These are phyloP conservation scores for Bufo bufo DNA, from an alignment of 2,113 vertebrate genomes.

Conservation along the genomic window DNA sequence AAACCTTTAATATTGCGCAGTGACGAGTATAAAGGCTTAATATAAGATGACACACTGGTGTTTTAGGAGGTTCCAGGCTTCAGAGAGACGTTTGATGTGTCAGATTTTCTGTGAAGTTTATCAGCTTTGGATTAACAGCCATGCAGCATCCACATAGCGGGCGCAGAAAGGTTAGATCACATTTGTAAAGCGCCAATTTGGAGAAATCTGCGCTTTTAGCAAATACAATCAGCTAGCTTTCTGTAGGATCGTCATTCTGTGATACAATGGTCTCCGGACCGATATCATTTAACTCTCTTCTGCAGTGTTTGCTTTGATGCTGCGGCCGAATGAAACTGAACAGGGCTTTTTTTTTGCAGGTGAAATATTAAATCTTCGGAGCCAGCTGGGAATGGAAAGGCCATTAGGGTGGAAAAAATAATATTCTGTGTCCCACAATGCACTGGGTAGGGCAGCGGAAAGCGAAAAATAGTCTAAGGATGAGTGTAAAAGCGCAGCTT, in stretches of 20 bases:
- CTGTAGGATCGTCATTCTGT: neutral
- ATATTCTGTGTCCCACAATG: neutral
- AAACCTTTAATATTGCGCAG: neutral
- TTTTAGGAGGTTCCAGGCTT: constrained; percentile 23
- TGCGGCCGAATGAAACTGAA: neutral
- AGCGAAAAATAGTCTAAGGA: neutral
- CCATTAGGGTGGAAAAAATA: neutral
- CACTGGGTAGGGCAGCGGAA: neutral
- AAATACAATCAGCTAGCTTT: constrained; percentile 18
- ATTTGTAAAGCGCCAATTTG: neutral
- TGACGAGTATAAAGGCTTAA: neutral
- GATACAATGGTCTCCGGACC: constrained; percentile 23
- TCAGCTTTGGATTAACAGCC: constrained; percentile 30
- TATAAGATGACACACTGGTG: neutral
- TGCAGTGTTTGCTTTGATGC: constrained; percentile 31
- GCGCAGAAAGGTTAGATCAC: constrained; percentile 6
- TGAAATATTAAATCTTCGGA: constrained; percentile 7
- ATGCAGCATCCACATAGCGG: neutral
- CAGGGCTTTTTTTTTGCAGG: constrained; percentile 9
- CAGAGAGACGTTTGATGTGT: constrained; percentile 28
- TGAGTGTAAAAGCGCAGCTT: neutral
- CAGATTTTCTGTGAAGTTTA: constrained; percentile 40
- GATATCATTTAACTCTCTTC: constrained; percentile 35
- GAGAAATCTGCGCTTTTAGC: neutral
- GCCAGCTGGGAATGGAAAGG: constrained; percentile 19